Conservation (phyloP, 1,140 invertebrate genomes). For the Gryon sp. region DNA sequence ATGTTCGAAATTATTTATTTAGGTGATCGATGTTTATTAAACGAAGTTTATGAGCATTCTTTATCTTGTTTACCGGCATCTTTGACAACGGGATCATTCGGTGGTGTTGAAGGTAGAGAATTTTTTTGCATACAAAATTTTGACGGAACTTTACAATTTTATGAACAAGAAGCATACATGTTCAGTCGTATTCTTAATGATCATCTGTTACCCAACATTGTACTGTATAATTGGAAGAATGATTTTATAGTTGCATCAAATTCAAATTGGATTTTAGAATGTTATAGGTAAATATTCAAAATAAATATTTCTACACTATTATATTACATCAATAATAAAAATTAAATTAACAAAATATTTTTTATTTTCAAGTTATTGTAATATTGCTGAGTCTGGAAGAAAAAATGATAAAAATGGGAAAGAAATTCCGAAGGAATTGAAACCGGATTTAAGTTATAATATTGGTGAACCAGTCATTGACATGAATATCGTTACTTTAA, state of each 20-base stretch:
- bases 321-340: too few species aligned
- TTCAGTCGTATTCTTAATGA: conserved; percentile 87
- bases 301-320: too few species aligned
- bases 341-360: too few species aligned
- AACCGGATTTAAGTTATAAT: conserved; percentile 88
- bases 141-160: conserved; percentile 90
- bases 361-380: conserved; percentile 82
- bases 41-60: conserved; percentile 81
- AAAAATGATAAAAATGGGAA: conserved; percentile 74
- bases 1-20: too few species aligned
- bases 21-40: conserved; percentile 55
- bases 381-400: conserved; percentile 81
- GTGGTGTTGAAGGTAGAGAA: conserved; percentile 87
- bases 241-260: conserved; percentile 90
- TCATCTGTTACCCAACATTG: conserved; percentile 88
- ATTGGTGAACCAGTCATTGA: conserved; percentile 87
- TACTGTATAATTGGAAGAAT: conserved; percentile 87
- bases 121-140: conserved; percentile 92
- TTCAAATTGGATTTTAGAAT: conserved; percentile 87
- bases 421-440: conserved; percentile 79
- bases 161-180: conserved; percentile 92
- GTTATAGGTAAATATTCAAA: conserved; percentile 84
- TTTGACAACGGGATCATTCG: conserved; percentile 89
- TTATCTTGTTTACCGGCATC: conserved; percentile 83
- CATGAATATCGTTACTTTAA: conserved; percentile 81